A percentile compares a stretch with the other conserved stretches of the same genome.
These are phyloP conservation scores for Pipra filicauda DNA, from an alignment of 2,113 vertebrate genomes.

Conservation along the genomic window DNA sequence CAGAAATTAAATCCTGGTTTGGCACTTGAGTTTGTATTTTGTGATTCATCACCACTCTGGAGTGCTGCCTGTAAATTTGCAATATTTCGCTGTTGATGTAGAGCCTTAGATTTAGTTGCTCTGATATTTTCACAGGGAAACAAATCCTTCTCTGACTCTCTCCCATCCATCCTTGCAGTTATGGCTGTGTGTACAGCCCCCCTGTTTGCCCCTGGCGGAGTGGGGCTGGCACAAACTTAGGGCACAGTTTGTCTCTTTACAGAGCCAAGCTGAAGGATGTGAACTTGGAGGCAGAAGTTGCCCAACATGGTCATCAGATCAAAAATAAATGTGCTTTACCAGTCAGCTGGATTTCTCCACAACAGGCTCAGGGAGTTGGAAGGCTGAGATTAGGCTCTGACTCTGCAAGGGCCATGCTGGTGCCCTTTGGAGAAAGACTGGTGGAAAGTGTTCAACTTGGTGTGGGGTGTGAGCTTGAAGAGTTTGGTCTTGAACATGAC, in stretches of 20 bases:
- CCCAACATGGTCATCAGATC: background rate
- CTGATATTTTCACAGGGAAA: background rate
- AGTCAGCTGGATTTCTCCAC: background rate
- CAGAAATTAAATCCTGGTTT: slow-evolving; percentile 10
- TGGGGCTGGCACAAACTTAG: background rate
- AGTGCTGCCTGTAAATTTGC: slow-evolving; percentile 9
- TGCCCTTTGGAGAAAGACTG: background rate
- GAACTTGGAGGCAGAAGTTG: background rate
- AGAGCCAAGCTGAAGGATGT: background rate
- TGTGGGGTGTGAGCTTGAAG: background rate
- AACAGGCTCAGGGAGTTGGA: background rate
- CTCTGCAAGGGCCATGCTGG: background rate
- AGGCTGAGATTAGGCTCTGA: background rate
- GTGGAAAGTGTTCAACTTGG: background rate
- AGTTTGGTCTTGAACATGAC: background rate
- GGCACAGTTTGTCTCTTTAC: background rate
- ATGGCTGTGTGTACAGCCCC: background rate
- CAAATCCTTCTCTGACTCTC: background rate
- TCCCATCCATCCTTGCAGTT: background rate
- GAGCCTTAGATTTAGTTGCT: slow-evolving; percentile 1
- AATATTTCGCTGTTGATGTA: background rate
- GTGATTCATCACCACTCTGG: slow-evolving; percentile 7
- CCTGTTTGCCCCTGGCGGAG: background rate
- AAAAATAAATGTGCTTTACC: background rate
- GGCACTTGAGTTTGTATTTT: background rate